Base-by-base conservation (phyloP, 2,113 vertebrate species). In the Rattus rattus region DNA sequence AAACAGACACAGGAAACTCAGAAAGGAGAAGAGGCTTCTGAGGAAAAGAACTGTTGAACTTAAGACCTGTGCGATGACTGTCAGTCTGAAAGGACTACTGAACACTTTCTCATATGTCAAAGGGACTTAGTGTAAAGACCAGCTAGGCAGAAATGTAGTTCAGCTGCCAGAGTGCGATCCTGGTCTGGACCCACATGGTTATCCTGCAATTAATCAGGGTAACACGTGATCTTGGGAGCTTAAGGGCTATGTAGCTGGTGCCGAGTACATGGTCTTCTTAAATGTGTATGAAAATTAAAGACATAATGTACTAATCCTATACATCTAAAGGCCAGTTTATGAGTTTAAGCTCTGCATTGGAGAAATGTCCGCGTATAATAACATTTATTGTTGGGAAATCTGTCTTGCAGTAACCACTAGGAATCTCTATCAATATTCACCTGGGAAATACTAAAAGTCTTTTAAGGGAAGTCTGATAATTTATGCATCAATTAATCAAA, bases 201-300 rank as follows among this genome's bases (percentile, higher is more conserved):
- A 2, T 43, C 72, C 89, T 63, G 7, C 39, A 91, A 90, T 52
- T 87, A 59, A 93, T 12, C 79, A 16, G 1, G 11, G 1, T 26
- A 69, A 54, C 39, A 69, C 3, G 14, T 80, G 70, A 4, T 5
- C 63, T 28, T 81, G 4, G 5, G 17, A 7, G 43, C 1, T 43
- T 81, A 5, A 80, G 88, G 93, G 80, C 92, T 43, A 81, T 43
- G 20, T 63, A 92, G 67, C 2, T 63, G 67, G 39, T 73, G 2
- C 3, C 86, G 2, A 90, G 56, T 49, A 61, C 2, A 92, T 1
- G 7, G 7, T 76, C 52, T 91, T 96, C 52, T 90, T 84, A 83
- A 76, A 88, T 79, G 63, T 83, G 8, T 49, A 83, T 79, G 10
- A 91, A 87, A 30, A 93, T 91, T 96, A 95, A 90, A 59, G 75